Evolutionary conservation across 2,797 vertebrate genomes (phyloP).

Genomic region (Pteronotus mesoamericanus): DNA sequence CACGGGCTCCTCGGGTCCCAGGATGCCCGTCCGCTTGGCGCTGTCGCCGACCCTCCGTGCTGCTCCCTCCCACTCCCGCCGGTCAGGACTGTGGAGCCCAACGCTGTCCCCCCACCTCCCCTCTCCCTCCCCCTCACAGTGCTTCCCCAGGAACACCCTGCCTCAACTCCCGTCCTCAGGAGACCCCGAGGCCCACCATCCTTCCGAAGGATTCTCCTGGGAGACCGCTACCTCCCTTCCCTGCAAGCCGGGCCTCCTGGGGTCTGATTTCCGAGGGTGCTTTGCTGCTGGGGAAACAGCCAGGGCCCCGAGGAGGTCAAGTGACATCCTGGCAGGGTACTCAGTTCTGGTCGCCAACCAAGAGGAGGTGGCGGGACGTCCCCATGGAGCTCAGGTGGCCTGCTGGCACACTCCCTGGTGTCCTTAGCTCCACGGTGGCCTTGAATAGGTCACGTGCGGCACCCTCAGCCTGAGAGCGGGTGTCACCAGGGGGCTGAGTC

Average conservation of each 20-base stretch:
- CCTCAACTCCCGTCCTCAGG: neutral
- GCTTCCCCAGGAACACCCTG: neutral
- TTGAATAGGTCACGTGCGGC: rapidly evolving
- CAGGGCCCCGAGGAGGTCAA: rapidly evolving
- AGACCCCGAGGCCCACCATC: neutral
- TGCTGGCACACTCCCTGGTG: neutral
- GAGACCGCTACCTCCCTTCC: neutral
- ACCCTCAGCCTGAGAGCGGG: neutral
- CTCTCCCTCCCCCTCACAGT: rapidly evolving
- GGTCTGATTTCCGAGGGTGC: neutral
- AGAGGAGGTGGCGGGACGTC: neutral
- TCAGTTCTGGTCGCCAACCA: neutral
- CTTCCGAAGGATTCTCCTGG: neutral
- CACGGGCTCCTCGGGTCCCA: rapidly evolving
- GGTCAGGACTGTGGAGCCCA: rapidly evolving
- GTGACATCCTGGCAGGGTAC: rapidly evolving
- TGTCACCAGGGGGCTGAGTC: neutral
- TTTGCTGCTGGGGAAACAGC: neutral
- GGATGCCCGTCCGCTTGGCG: neutral
- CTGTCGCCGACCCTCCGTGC: too few species aligned
- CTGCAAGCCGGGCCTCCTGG: neutral
- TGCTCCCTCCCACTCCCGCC: neutral
- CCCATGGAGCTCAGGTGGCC: rapidly evolving
- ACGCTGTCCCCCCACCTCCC: too few species aligned
- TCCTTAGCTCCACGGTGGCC: neutral